Evolutionary conservation across 2,888 invertebrate species (phyloP).

Genomic region (Troglohyphantes excavatus): DNA sequence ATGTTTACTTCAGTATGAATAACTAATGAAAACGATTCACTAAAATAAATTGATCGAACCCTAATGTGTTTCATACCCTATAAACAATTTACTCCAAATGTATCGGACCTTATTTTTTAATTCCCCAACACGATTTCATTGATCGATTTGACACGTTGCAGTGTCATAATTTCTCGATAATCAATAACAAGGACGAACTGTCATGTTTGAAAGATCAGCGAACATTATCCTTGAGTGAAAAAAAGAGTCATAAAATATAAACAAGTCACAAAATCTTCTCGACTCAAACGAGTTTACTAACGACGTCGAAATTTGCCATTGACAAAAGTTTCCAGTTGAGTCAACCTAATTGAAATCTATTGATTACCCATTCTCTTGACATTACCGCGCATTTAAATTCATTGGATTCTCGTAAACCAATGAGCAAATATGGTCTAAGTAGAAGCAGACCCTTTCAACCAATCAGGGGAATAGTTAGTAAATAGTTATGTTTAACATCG

Average conservation of each 20-base stretch:
- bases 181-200: slow-evolving; percentile 8
- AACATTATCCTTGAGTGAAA: background rate
- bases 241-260: background rate
- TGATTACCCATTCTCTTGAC: slow-evolving; percentile 1
- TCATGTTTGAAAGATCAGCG: background rate
- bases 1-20: no score
- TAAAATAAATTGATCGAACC: no score
- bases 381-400: background rate
- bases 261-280: background rate
- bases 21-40: no score
- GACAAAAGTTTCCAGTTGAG: slow-evolving; percentile 2
- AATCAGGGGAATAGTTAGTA: no score
- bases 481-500: no score
- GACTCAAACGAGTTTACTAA: background rate
- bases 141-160: background rate
- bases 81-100: no score
- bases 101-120: no score
- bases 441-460: no score
- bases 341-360: slow-evolving; percentile 21
- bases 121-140: background rate
- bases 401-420: no score
- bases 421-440: no score
- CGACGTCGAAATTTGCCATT: background rate
- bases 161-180: slow-evolving; percentile 23
- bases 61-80: no score